A percentile compares a stretch with the other conserved stretches of the same genome.
phyloP scores from a whole-genome alignment of 1,140 invertebrate genomes.

The Hydropsyche tenuis region DNA sequence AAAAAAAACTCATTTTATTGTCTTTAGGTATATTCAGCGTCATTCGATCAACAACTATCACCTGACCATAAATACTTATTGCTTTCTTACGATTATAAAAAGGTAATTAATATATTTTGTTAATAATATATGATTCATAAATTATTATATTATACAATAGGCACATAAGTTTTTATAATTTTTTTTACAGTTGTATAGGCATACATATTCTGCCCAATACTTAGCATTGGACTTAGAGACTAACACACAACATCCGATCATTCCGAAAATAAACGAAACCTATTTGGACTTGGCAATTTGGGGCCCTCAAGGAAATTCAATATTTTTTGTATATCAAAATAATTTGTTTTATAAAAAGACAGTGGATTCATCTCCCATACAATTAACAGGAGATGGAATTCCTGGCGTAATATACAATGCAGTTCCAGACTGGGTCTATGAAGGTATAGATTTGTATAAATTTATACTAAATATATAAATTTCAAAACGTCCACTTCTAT shows the following conservation, averaged over 20 bases:
- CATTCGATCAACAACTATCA: conserved; percentile 57
- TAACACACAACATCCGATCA: conserved; percentile 52
- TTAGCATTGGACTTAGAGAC: conserved; percentile 60
- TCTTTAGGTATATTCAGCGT: conserved; percentile 33
- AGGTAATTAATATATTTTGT: conserved; percentile 55
- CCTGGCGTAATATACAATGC: conserved; percentile 77
- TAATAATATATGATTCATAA: conserved; percentile 16
- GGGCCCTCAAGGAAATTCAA: conserved; percentile 72
- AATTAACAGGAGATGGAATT: conserved; percentile 68
- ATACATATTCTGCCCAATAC: conserved; percentile 61
- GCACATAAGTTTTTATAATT: conserved; percentile 50
- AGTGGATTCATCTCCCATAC: conserved; percentile 56
- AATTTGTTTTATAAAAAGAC: conserved; percentile 75
- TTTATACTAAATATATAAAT: not conserved
- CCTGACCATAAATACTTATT: conserved; percentile 62
- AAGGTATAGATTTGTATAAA: conserved; percentile 58
- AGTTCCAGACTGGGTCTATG: conserved; percentile 80
- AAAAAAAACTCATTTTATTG: conserved; percentile 46
- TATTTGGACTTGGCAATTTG: conserved; percentile 73
- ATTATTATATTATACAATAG: not conserved
- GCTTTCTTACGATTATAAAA: conserved; percentile 61
- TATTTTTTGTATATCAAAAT: conserved; percentile 81
- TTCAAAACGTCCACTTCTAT: not conserved
- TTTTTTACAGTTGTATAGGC: conserved; percentile 62
- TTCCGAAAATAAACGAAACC: conserved; percentile 55